Conservation (phyloP, 2,888 invertebrate species). For the Agapostemon virescens region DNA sequence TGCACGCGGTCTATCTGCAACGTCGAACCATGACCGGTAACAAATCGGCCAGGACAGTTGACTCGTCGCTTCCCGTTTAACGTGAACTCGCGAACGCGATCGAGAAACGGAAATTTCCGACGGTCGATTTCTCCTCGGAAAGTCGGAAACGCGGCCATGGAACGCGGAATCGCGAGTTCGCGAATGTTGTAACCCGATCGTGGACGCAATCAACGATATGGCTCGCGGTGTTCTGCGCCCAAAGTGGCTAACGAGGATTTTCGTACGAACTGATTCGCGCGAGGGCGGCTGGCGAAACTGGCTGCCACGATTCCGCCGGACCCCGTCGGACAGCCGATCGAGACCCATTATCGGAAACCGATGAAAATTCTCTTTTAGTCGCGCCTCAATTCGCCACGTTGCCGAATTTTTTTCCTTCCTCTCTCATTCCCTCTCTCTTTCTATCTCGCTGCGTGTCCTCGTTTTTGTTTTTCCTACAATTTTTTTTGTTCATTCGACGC, state of each 20-base stretch:
- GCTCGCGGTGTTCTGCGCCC: constrained; percentile 34
- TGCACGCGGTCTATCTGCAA: neutral
- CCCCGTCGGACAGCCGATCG: constrained; percentile 55
- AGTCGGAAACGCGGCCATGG: constrained; percentile 15
- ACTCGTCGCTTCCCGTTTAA: neutral
- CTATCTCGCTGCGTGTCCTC: neutral
- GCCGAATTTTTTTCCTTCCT: constrained; percentile 27
- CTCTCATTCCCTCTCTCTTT: neutral
- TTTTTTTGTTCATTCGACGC: neutral
- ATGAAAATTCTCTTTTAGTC: constrained; percentile 66
- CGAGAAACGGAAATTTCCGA: neutral
- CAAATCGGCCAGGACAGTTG: neutral
- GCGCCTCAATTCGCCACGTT: constrained; percentile 59
- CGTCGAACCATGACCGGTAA: neutral
- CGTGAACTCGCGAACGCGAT: too few relatives aligned
- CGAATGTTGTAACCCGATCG: constrained; percentile 13
- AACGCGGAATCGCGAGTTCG: constrained; percentile 19
- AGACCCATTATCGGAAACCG: constrained; percentile 67
- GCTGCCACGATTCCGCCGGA: constrained; percentile 48
- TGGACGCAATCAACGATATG: constrained; percentile 50
- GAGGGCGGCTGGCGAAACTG: constrained; percentile 44
- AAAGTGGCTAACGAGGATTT: constrained; percentile 65
- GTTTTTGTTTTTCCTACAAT: neutral
- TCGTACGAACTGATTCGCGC: constrained; percentile 57
- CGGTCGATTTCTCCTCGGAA: neutral